A percentile compares a stretch with the other conserved stretches of the same genome.
Conservation (phyloP, 2,797 vertebrate species). For the Chlorospingus flavigularis region DNA sequence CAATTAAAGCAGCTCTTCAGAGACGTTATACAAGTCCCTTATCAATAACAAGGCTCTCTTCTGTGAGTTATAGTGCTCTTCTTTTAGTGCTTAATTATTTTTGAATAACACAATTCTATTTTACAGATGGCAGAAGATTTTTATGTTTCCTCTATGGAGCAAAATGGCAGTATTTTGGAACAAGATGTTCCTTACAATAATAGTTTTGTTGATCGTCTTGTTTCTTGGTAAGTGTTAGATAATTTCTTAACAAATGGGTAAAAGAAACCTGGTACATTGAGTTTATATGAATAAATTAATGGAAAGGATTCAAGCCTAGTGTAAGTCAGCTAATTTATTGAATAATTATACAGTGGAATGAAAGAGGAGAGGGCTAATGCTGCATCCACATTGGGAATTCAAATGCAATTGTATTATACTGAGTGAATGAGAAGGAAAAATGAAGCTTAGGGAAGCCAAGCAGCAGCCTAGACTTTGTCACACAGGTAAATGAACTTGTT, state of each 20-base stretch:
- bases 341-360: background rate
- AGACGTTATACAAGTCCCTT: background rate
- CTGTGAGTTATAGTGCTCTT: background rate
- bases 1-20: background rate
- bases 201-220: constrained; percentile 89
- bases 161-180: constrained; percentile 90
- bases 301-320: background rate
- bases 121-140: constrained; percentile 91
- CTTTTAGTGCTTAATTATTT: background rate
- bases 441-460: background rate
- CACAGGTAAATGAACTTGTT: background rate
- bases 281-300: background rate
- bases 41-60: background rate
- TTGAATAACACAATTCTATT: constrained; percentile 21
- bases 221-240: constrained; percentile 86
- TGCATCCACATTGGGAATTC: background rate
- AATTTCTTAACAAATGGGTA: background rate
- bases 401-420: background rate
- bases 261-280: background rate
- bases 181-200: constrained; percentile 92
- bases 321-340: background rate
- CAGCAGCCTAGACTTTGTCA: background rate
- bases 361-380: background rate
- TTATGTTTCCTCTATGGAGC: constrained; percentile 87
- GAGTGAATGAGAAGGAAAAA: background rate